Percentiles rank a stretch among this genome's conserved stretches.
Conservation (phyloP, 2,113 vertebrate species). For the Heloderma charlesbogerti region DNA sequence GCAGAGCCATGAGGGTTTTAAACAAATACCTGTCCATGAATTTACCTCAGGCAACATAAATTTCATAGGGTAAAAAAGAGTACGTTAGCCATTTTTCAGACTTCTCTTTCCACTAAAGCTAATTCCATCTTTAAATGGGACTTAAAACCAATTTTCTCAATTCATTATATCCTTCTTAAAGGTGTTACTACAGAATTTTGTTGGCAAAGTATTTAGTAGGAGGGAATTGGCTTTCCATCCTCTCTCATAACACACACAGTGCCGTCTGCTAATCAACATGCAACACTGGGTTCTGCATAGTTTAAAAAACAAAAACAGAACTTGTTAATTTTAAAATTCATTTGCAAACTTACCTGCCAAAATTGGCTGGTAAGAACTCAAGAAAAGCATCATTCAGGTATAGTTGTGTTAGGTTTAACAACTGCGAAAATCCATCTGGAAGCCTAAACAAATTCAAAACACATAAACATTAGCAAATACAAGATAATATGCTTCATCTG, state of each 20-base stretch:
- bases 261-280: neutral
- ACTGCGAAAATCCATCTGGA: conserved; percentile 98
- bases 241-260: neutral
- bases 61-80: neutral
- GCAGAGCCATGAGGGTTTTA: neutral
- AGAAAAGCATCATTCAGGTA: conserved; percentile 99
- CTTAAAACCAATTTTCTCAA: neutral
- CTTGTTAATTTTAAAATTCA: neutral
- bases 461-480: conserved; percentile 10
- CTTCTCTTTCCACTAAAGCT: neutral
- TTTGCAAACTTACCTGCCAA: conserved; percentile 89
- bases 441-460: conserved; percentile 80
- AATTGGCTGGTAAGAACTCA: conserved; percentile 96
- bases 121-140: neutral
- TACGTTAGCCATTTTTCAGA: neutral
- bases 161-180: neutral
- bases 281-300: neutral
- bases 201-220: neutral
- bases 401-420: conserved; percentile 95
- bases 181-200: neutral
- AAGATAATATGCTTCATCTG: neutral
- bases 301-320: neutral
- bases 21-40: neutral
- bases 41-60: neutral
- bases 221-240: neutral